Evolutionary conservation across 2,113 vertebrate genomes (phyloP).

Genomic region (Ammodytes marinus): DNA sequence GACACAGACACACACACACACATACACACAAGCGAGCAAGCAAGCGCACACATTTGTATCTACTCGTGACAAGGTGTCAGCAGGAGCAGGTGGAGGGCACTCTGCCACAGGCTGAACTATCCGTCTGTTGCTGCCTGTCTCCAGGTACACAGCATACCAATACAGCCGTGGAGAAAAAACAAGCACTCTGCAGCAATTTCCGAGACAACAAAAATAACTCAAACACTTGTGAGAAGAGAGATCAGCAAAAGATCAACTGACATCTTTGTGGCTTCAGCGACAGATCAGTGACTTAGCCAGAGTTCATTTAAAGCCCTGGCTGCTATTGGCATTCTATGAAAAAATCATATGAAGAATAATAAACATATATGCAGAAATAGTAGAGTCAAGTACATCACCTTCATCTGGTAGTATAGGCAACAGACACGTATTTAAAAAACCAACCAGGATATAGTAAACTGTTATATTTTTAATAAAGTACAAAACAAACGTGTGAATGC

Average conservation of each 20-base stretch:
- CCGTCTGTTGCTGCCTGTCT: constrained; percentile 71
- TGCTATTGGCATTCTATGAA: background rate
- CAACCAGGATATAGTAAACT: constrained; percentile 53
- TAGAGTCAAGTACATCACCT: background rate
- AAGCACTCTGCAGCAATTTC: constrained; percentile 24
- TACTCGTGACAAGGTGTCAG: constrained; percentile 62
- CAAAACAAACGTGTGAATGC: constrained; percentile 72
- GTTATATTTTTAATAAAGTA: constrained; percentile 83
- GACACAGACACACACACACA: constrained; percentile 7
- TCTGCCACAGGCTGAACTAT: constrained; percentile 72
- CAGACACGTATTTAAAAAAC: constrained; percentile 2
- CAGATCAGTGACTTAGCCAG: constrained; percentile 30
- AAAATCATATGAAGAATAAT: background rate
- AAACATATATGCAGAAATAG: background rate
- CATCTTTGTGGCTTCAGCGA: constrained; percentile 45
- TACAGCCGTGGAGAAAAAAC: constrained; percentile 32
- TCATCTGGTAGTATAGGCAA: background rate
- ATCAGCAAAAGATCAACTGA: constrained; percentile 40
- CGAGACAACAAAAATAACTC: constrained; percentile 12
- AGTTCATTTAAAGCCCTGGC: constrained; percentile 40
- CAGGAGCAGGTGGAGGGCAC: constrained; percentile 73
- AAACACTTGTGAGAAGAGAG: constrained; percentile 15
- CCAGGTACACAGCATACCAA: constrained; percentile 56
- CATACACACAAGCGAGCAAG: background rate
- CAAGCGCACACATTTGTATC: constrained; percentile 35